Conservation (phyloP, 2,113 vertebrate genomes). For the Tragelaphus buxtoni region DNA sequence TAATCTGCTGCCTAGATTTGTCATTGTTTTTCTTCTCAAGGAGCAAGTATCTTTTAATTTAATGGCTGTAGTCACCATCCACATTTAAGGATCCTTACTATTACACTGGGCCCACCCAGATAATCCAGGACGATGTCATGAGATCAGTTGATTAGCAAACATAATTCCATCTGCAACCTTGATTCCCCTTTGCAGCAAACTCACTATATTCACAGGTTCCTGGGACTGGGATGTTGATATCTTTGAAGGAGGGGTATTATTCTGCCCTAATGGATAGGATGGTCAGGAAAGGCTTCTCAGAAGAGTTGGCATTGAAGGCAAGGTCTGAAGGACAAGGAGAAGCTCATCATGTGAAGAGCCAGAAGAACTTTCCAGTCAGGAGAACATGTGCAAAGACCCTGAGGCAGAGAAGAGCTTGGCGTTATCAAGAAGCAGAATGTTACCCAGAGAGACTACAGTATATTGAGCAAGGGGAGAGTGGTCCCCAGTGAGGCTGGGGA, state of each 20-base stretch:
- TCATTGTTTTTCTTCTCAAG: neutral
- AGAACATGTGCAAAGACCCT: neutral
- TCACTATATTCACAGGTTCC: neutral
- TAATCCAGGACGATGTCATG: neutral
- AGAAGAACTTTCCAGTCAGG: neutral
- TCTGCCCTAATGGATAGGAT: neutral
- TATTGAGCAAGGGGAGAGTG: neutral
- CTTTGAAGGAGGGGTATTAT: neutral
- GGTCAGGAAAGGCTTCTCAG: neutral
- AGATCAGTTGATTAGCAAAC: neutral
- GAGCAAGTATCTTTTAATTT: neutral
- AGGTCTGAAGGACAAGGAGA: neutral
- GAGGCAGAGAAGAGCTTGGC: neutral
- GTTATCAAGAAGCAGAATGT: neutral
- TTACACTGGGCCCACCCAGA: neutral
- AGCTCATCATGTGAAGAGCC: neutral
- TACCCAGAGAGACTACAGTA: neutral
- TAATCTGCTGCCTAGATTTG: neutral
- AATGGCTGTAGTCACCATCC: neutral
- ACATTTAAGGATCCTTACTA: neutral
- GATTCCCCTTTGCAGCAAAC: neutral
- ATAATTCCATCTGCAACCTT: neutral
- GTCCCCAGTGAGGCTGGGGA: neutral
- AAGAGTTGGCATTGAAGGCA: neutral
- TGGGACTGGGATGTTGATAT: accelerated